phyloP scores from a whole-genome alignment of 2,888 invertebrate species.

The Subacronicta megacephala region DNA sequence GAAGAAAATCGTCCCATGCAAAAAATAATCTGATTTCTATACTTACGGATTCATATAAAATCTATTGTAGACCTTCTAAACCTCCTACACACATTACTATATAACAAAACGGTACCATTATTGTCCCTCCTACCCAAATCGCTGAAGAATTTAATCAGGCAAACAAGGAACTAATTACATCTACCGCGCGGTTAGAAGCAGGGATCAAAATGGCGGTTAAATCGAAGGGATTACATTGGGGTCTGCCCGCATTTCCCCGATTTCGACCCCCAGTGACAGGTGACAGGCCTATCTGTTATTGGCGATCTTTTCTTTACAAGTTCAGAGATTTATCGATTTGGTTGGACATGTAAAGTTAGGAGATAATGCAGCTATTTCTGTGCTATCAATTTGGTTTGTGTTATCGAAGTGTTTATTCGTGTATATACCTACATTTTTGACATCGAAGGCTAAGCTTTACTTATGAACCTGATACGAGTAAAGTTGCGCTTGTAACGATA shows the following conservation, averaged over 20 bases:
- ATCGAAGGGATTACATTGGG: conserved; percentile 41
- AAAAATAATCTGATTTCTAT: too few species aligned
- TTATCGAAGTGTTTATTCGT: too few species aligned
- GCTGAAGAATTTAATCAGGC: conserved; percentile 43
- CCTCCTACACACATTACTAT: not conserved
- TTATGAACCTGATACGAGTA: too few species aligned
- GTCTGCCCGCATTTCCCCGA: conserved; percentile 49
- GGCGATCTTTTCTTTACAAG: conserved; percentile 55
- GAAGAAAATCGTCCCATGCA: too few species aligned
- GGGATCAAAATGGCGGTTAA: conserved; percentile 43
- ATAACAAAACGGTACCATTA: conserved; percentile 9
- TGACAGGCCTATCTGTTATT: conserved; percentile 53
- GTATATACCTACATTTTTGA: too few species aligned
- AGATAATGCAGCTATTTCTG: not conserved
- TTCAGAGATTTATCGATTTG: conserved; percentile 54
- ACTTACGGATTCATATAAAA: too few species aligned
- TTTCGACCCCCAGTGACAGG: conserved; percentile 55
- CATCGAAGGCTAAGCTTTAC: too few species aligned
- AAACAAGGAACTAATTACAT: conserved; percentile 56
- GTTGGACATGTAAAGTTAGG: conserved; percentile 4
- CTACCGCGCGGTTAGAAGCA: conserved; percentile 28
- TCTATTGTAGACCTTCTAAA: too few species aligned
- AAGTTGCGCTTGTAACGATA: too few species aligned
- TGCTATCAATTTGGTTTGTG: not conserved
- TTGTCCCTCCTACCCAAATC: conserved; percentile 18